Percentiles rank a stretch among this genome's conserved stretches.
These are phyloP conservation scores for Phrixothrix hirtus DNA, from an alignment of 2,888 invertebrate species.

Conservation along the genomic window DNA sequence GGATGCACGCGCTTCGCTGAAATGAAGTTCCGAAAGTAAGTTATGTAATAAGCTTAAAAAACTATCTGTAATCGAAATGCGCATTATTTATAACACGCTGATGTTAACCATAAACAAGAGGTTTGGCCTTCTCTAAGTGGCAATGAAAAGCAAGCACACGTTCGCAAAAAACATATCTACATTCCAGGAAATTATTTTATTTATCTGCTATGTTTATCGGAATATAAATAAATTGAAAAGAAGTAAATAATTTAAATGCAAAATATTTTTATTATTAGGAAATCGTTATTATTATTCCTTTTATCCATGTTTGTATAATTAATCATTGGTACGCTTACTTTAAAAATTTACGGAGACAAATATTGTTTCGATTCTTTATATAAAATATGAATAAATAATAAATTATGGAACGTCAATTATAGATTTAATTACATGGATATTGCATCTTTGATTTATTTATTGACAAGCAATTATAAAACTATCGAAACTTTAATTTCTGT, in stretches of 20 bases:
- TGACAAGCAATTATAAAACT: slow-evolving; percentile 40
- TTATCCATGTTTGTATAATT: no score
- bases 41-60: slow-evolving; percentile 16
- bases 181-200: slow-evolving; percentile 31
- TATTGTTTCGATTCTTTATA: slow-evolving; percentile 21
- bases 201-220: slow-evolving; percentile 24
- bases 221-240: slow-evolving; percentile 15
- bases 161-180: slow-evolving; percentile 34
- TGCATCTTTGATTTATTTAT: slow-evolving; percentile 41
- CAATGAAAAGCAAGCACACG: slow-evolving; percentile 31
- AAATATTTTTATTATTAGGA: slow-evolving; percentile 27
- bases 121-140: slow-evolving; percentile 37
- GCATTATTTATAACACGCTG: slow-evolving; percentile 23
- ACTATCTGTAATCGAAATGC: slow-evolving; percentile 25
- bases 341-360: no score
- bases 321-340: neutral
- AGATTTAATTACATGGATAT: slow-evolving; percentile 37
- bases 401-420: slow-evolving; percentile 39
- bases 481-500: slow-evolving; percentile 38
- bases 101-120: slow-evolving; percentile 28
- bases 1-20: no score
- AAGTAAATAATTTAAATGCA: slow-evolving; percentile 4
- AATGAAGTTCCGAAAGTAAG: no score
- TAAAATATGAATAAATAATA: slow-evolving; percentile 34
- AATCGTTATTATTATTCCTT: slow-evolving; percentile 19